These are phyloP conservation scores for Herminia tarsipennalis DNA, from an alignment of 2,888 invertebrate genomes.

Conservation along the genomic window DNA sequence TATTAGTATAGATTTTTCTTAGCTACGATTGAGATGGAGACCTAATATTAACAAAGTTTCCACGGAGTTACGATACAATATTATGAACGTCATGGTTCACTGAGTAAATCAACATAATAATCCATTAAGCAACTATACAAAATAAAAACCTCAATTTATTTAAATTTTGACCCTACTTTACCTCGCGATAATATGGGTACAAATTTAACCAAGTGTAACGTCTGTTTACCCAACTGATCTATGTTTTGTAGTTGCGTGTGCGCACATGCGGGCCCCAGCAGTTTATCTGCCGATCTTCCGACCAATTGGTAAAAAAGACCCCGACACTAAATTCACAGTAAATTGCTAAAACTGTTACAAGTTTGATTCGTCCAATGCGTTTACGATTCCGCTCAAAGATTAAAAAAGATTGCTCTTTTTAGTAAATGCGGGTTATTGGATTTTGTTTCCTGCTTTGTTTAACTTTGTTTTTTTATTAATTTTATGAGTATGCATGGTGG, in stretches of 20 bases:
- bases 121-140: too few species aligned
- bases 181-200: too few species aligned
- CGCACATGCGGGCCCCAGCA: conserved; percentile 77
- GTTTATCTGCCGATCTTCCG: conserved; percentile 73
- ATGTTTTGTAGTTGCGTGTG: conserved; percentile 71
- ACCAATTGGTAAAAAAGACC: conserved; percentile 81
- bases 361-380: conserved; percentile 65
- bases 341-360: conserved; percentile 78
- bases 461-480: conserved; percentile 47
- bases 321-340: conserved; percentile 73
- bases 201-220: not conserved
- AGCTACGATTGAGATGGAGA: too few species aligned
- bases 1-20: too few species aligned
- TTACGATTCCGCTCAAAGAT: conserved; percentile 70
- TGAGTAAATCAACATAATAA: too few species aligned
- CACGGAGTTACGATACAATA: too few species aligned
- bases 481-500: conserved; percentile 36
- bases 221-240: conserved; percentile 42
- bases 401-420: conserved; percentile 74
- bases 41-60: too few species aligned
- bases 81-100: too few species aligned
- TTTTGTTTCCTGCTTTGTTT: conserved; percentile 59
- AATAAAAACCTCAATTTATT: too few species aligned
- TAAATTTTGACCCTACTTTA: too few species aligned
- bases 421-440: conserved; percentile 73